A percentile compares a stretch with the other conserved stretches of the same genome.
Conservation (phyloP, 1,140 invertebrate species). For the Kradibia gibbosae region DNA sequence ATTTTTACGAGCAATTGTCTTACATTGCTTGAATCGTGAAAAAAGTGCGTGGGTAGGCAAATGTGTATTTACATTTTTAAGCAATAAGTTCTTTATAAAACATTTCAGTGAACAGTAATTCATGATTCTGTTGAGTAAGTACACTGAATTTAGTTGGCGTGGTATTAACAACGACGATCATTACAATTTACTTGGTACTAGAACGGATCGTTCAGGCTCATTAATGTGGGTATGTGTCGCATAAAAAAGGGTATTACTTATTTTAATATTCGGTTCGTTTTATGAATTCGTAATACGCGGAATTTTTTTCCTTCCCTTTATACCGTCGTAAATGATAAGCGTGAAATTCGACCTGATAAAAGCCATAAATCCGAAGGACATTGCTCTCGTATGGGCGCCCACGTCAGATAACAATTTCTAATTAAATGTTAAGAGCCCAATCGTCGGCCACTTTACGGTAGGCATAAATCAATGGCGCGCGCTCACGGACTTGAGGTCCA, state of each 20-base stretch:
- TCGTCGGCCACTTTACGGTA: conserved; percentile 20
- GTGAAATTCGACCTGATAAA: conserved; percentile 6
- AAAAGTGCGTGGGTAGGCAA: too few species aligned
- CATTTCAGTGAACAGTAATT: background rate
- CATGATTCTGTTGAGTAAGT: background rate
- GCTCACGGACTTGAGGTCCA: background rate
- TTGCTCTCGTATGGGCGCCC: background rate
- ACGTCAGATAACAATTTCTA: conserved; percentile 46
- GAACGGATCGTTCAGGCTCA: background rate
- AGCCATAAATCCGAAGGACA: background rate
- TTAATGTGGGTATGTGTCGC: background rate
- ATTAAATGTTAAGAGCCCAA: conserved; percentile 48
- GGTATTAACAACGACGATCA: background rate
- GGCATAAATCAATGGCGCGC: conserved; percentile 41
- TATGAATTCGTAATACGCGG: background rate
- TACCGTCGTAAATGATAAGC: background rate
- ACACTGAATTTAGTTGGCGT: background rate
- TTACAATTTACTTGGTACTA: background rate
- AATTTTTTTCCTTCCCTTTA: too few species aligned
- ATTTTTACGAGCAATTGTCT: background rate
- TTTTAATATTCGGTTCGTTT: background rate
- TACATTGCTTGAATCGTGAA: background rate
- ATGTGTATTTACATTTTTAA: background rate
- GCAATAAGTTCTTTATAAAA: background rate
- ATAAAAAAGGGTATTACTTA: background rate